Base-by-base conservation (phyloP, 2,888 invertebrate species). In the Baccha elongata region DNA sequence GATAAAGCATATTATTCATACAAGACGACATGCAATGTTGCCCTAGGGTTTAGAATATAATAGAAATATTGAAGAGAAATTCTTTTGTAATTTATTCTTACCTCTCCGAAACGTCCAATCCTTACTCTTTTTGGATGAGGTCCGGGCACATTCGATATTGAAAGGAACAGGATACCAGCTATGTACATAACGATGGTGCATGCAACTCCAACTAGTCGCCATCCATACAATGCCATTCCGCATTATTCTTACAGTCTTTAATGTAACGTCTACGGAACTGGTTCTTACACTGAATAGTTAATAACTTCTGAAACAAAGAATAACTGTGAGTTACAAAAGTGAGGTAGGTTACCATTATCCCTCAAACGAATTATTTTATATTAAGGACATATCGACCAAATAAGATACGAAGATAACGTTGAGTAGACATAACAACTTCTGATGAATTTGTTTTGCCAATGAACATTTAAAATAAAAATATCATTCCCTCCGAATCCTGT, bases 151-250 rank as follows among this genome's bases (percentile, higher is more conserved):
- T 90, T 91, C 85, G 90, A 89, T 87, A 91, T 89, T 74, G 91
- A 91, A 80, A 91, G 87, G 86, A 91, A 88, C 60, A 91, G 86
- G 26, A 91, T 90, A 73, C 91, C 91, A 85, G 89, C 88, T 79
- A 91, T 89, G 86, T 91, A 91, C 84, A 90, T 89, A 87, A 90
- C 88, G 85, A 91, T 89, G 86, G 89, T 89, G 86, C 88, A 89
- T 87, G 89, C 89, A 86, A 90, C 89, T 86, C 90, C 90, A 87
- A 89, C 88, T 87, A 91, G 88, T 87, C 91, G 90, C 91, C 91
- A 91, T 87, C 90, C 89, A 88, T 90, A 90, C 87, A 90, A 87
- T 89, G 89, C 89, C 90, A 90, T 90, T 83, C 87, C 89, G 88
- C 87, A 86, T 83, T 83, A 78, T 83, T 83, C 72, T 78, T 83